phyloP scores from a whole-genome alignment of 2,888 invertebrate species.

The Ennomos erosarius region DNA sequence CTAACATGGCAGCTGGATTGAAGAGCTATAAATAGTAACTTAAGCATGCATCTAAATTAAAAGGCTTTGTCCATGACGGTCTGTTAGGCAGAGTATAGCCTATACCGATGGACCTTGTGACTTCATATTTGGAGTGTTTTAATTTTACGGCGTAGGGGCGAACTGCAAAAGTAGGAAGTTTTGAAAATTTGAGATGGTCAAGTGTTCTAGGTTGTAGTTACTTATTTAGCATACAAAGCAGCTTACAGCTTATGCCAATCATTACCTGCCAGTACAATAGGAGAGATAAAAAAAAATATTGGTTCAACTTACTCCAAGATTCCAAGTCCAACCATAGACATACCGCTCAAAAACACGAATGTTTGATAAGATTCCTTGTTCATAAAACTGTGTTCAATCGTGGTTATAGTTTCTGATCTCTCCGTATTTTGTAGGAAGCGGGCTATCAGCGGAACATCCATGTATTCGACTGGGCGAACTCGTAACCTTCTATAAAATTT shows the following conservation, averaged over 20 bases:
- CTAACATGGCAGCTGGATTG: not conserved
- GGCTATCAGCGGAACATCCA: conserved; percentile 69
- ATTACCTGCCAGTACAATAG: not conserved
- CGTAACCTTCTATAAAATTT: conserved; percentile 61
- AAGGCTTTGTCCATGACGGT: too few species aligned
- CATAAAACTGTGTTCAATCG: conserved; percentile 61
- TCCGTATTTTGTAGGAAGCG: conserved; percentile 59
- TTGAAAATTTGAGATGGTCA: too few species aligned
- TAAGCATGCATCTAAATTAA: too few species aligned
- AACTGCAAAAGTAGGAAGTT: too few species aligned
- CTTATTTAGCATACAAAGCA: too few species aligned
- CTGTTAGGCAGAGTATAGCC: too few species aligned
- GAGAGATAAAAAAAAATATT: not conserved
- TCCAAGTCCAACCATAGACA: conserved; percentile 64
- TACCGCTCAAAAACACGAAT: conserved; percentile 64
- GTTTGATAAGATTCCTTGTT: conserved; percentile 52
- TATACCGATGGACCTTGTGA: too few species aligned
- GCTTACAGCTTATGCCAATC: too few species aligned
- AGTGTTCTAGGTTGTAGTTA: too few species aligned
- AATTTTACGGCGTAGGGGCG: too few species aligned
- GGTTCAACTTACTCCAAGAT: conserved; percentile 67
- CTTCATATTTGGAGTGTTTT: too few species aligned
- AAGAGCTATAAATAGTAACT: too few species aligned
- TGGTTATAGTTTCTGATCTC: conserved; percentile 62
- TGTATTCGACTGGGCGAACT: conserved; percentile 69